phyloP scores from a whole-genome alignment of 1,140 invertebrate genomes.

The Brachionus plicatilis region DNA sequence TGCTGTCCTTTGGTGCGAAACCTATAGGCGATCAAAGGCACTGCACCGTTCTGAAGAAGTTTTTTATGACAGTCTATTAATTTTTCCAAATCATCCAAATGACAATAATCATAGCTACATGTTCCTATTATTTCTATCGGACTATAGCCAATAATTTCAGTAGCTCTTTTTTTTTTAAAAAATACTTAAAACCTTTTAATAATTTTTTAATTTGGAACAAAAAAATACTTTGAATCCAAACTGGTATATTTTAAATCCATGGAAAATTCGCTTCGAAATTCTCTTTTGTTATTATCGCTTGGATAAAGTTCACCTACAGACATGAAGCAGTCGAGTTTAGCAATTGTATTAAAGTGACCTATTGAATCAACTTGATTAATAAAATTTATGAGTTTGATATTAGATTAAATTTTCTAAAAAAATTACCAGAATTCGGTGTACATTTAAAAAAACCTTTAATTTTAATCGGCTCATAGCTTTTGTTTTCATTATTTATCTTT shows the following conservation, averaged over 20 bases:
- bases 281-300: slow-evolving; percentile 26
- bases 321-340: slow-evolving; percentile 13
- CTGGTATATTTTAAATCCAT: slow-evolving; percentile 36
- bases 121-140: slow-evolving; percentile 37
- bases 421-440: slow-evolving; percentile 2
- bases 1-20: slow-evolving; percentile 28
- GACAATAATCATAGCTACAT: slow-evolving; percentile 33
- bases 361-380: slow-evolving; percentile 3
- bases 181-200: background rate
- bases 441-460: slow-evolving; percentile 28
- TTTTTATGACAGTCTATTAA: slow-evolving; percentile 31
- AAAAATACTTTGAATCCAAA: slow-evolving; percentile 23
- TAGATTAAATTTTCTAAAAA: background rate
- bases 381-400: background rate
- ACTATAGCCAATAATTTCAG: slow-evolving; percentile 31
- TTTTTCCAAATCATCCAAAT: slow-evolving; percentile 30
- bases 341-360: slow-evolving; percentile 29
- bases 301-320: slow-evolving; percentile 5
- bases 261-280: slow-evolving; percentile 31
- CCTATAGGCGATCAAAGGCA: background rate
- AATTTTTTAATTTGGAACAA: no score
- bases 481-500: background rate
- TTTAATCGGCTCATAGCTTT: background rate
- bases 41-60: slow-evolving; percentile 26
- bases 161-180: background rate